phyloP scores from a whole-genome alignment of 1,140 invertebrate genomes.

The Medauroidea extradentata region DNA sequence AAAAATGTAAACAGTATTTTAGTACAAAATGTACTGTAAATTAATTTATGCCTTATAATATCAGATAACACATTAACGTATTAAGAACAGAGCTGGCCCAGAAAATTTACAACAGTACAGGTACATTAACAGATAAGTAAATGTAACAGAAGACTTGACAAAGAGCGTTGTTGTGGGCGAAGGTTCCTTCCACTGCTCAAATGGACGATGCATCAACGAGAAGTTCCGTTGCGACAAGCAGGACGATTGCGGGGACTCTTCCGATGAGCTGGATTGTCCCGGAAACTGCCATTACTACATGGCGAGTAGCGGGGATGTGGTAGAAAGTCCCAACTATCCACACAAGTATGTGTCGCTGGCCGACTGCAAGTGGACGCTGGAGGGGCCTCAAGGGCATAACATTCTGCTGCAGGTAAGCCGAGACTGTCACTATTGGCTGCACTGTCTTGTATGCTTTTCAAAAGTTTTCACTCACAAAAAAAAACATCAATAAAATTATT shows the following conservation, averaged over 20 bases:
- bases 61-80: too few species aligned
- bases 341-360: constrained; percentile 84
- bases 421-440: not conserved
- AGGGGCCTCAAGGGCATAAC: constrained; percentile 92
- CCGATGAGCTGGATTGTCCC: constrained; percentile 88
- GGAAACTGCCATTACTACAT: constrained; percentile 86
- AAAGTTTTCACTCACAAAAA: too few species aligned
- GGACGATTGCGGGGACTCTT: constrained; percentile 88
- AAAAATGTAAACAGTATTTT: too few species aligned
- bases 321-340: constrained; percentile 92
- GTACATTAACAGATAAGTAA: too few species aligned
- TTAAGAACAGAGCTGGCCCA: too few species aligned
- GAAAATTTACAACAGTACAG: too few species aligned
- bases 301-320: constrained; percentile 89
- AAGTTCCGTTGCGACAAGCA: constrained; percentile 88
- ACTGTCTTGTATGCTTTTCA: not conserved
- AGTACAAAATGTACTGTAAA: too few species aligned
- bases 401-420: constrained; percentile 71
- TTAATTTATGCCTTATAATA: too few species aligned
- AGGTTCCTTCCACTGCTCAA: constrained; percentile 72
- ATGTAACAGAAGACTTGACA: too few species aligned
- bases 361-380: constrained; percentile 96
- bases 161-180: constrained; percentile 47
- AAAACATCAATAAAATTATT: not conserved
- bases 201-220: constrained; percentile 84